Conservation (phyloP, 2,888 invertebrate genomes). For the Hypselothyrea guttata region DNA sequence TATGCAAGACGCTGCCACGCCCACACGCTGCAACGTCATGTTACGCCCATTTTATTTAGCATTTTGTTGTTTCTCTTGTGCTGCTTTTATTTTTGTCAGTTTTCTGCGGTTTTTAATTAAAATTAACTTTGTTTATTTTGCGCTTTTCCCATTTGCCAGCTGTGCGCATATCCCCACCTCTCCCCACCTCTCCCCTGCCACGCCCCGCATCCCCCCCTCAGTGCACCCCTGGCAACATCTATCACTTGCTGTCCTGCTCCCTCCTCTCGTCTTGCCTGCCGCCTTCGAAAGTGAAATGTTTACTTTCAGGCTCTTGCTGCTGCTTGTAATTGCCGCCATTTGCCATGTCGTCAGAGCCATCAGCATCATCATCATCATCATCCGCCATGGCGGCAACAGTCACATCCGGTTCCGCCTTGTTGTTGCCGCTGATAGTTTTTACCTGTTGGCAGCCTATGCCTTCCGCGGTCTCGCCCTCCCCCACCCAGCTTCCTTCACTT, state of each 20-base stretch:
- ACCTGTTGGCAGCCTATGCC: slow-evolving; percentile 46
- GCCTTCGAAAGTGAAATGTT: too few relatives aligned
- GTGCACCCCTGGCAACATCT: not conserved
- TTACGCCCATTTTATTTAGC: slow-evolving; percentile 70
- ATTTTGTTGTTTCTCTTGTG: slow-evolving; percentile 56
- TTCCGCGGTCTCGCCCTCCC: slow-evolving; percentile 7
- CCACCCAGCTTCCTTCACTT: slow-evolving; percentile 38
- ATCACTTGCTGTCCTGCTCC: too few relatives aligned
- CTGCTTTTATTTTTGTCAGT: slow-evolving; percentile 36
- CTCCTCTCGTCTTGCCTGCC: slow-evolving; percentile 34
- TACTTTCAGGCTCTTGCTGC: slow-evolving; percentile 32
- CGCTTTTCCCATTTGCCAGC: slow-evolving; percentile 62
- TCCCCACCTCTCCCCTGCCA: not conserved
- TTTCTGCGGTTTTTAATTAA: slow-evolving; percentile 77
- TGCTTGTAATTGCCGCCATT: slow-evolving; percentile 75
- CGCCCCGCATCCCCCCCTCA: not conserved
- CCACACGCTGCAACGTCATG: slow-evolving; percentile 31
- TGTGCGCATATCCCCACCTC: not conserved
- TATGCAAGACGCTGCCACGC: slow-evolving; percentile 58
- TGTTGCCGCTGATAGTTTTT: slow-evolving; percentile 47
- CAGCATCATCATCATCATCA: slow-evolving; percentile 20
- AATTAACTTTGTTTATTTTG: slow-evolving; percentile 77
- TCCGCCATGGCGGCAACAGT: slow-evolving; percentile 10
- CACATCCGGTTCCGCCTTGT: slow-evolving; percentile 12
- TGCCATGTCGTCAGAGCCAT: slow-evolving; percentile 56